These are phyloP conservation scores for Agriopis leucophaearia DNA, from an alignment of 2,888 invertebrate genomes.

Conservation along the genomic window DNA sequence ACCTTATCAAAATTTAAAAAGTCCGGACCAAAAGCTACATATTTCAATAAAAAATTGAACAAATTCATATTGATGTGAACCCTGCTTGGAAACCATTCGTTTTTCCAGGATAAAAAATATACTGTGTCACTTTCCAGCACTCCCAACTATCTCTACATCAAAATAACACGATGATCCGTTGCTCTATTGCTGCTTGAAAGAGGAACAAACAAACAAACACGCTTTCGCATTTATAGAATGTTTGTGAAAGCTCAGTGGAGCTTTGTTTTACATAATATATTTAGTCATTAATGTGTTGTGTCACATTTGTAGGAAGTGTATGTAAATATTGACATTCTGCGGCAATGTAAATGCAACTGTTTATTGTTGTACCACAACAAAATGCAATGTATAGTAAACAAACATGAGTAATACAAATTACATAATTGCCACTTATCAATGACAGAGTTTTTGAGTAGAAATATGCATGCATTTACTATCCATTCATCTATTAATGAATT, in stretches of 20 bases:
- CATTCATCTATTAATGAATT: conserved; percentile 20
- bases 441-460: conserved; percentile 48
- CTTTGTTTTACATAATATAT: conserved; percentile 45
- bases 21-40: too few relatives aligned
- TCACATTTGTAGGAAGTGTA: conserved; percentile 59
- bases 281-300: conserved; percentile 53
- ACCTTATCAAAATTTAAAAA: too few relatives aligned
- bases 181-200: too few relatives aligned
- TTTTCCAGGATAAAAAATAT: too few relatives aligned
- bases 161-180: too few relatives aligned
- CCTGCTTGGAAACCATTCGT: too few relatives aligned
- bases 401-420: conserved; percentile 67
- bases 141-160: too few relatives aligned
- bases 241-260: conserved; percentile 5
- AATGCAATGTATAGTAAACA: conserved; percentile 79
- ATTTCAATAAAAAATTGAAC: too few relatives aligned
- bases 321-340: conserved; percentile 70
- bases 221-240: too few relatives aligned
- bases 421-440: conserved; percentile 50
- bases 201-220: too few relatives aligned
- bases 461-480: conserved; percentile 25
- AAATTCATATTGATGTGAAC: too few relatives aligned
- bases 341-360: conserved; percentile 64
- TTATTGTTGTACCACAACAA: conserved; percentile 74
- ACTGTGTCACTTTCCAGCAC: too few relatives aligned